Evolutionary conservation across 1,140 invertebrate species (phyloP).

Genomic region (Thrips palmi): DNA sequence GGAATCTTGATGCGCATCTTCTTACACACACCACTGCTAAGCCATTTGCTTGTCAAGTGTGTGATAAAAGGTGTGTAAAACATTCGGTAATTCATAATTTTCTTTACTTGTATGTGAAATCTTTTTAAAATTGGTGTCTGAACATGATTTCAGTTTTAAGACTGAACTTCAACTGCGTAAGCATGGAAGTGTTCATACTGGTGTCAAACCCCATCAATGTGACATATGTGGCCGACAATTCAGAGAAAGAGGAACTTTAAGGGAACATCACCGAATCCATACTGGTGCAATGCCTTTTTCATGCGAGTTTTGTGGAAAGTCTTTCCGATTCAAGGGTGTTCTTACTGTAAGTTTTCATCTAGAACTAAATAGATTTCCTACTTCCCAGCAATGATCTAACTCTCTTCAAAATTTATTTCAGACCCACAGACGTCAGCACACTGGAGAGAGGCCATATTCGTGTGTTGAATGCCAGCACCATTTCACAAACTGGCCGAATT

Average conservation of each 20-base stretch:
- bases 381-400: slow-evolving; percentile 1
- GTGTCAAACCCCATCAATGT: slow-evolving; percentile 55
- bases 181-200: slow-evolving; percentile 41
- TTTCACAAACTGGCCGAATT: slow-evolving; percentile 59
- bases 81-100: not conserved
- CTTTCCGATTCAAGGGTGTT: slow-evolving; percentile 37
- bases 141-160: slow-evolving; percentile 24
- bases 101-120: not conserved
- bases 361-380: slow-evolving; percentile 1
- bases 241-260: slow-evolving; percentile 36
- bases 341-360: slow-evolving; percentile 14
- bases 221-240: slow-evolving; percentile 53
- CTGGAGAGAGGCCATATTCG: slow-evolving; percentile 34
- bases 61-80: slow-evolving; percentile 13
- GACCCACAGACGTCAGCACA: slow-evolving; percentile 42
- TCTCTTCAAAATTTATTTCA: slow-evolving; percentile 16
- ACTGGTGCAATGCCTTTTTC: slow-evolving; percentile 69
- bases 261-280: slow-evolving; percentile 47
- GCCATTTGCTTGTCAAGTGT: slow-evolving; percentile 20
- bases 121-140: not conserved
- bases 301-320: slow-evolving; percentile 50
- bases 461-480: slow-evolving; percentile 41
- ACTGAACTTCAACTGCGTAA: slow-evolving; percentile 30
- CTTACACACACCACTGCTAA: slow-evolving; percentile 35
- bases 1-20: slow-evolving; percentile 26